These are phyloP conservation scores for Vombatus ursinus DNA, from an alignment of 2,113 vertebrate genomes.

Conservation along the genomic window DNA sequence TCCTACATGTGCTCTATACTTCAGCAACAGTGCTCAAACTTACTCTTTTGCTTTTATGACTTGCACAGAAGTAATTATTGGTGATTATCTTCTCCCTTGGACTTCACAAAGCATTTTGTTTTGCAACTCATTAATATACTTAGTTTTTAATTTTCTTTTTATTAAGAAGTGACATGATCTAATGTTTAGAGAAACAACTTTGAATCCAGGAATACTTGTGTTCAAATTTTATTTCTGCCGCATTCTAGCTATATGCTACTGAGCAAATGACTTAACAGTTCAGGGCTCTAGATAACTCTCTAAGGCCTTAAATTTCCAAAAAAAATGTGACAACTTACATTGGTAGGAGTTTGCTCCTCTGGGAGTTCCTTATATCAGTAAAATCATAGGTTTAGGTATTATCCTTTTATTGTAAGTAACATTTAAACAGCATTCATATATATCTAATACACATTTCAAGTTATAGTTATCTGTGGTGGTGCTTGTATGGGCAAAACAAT, in stretches of 20 bases:
- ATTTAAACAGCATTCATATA: not conserved
- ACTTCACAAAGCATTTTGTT: not conserved
- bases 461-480: no score
- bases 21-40: not conserved
- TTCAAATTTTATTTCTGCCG: not conserved
- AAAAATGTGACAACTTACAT: not conserved
- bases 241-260: not conserved
- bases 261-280: not conserved
- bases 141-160: not conserved
- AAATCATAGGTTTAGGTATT: not conserved
- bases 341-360: not conserved
- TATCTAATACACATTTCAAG: no score
- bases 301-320: not conserved
- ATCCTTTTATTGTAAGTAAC: not conserved
- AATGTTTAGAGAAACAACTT: not conserved
- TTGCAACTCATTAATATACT: not conserved
- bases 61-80: not conserved
- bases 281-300: not conserved
- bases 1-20: not conserved
- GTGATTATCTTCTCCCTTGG: not conserved
- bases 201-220: not conserved
- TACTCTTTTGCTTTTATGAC: not conserved
- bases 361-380: no score
- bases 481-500: no score
- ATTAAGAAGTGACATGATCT: not conserved